phyloP scores from a whole-genome alignment of 1,140 invertebrate genomes.

The Diuraphis noxia region DNA sequence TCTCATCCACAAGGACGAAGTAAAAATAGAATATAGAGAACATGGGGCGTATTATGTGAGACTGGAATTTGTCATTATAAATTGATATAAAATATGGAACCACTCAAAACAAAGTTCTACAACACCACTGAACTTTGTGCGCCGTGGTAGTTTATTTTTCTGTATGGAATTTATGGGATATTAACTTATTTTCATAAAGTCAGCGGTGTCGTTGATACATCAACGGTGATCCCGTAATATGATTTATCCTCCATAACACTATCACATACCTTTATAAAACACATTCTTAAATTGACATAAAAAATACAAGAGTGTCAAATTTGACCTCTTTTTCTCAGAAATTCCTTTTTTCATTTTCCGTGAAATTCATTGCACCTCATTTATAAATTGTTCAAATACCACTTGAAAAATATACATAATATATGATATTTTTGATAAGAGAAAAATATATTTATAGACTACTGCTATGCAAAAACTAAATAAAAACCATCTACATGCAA shows the following conservation, averaged over 20 bases:
- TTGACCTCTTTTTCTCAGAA: neutral
- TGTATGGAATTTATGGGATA: neutral
- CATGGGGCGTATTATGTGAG: neutral
- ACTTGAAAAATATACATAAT: neutral
- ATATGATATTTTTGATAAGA: neutral
- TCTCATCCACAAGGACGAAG: neutral
- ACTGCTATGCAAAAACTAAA: neutral
- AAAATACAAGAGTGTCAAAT: constrained; percentile 3
- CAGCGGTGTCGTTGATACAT: neutral
- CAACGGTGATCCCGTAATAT: neutral
- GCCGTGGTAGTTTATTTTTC: neutral
- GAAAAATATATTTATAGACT: neutral
- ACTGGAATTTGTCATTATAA: neutral
- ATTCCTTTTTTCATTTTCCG: neutral
- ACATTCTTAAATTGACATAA: neutral
- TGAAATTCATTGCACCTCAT: neutral
- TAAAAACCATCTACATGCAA: neutral
- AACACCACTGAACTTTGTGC: neutral
- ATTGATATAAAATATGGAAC: neutral
- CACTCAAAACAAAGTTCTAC: neutral
- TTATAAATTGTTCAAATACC: constrained; percentile 9
- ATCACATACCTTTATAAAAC: neutral
- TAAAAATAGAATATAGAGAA: neutral
- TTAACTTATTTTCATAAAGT: neutral
- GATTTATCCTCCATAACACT: neutral